A percentile compares a stretch with the other conserved stretches of the same genome.
Conservation (phyloP, 2,797 vertebrate species). For the Melanotaenia boesemani region DNA sequence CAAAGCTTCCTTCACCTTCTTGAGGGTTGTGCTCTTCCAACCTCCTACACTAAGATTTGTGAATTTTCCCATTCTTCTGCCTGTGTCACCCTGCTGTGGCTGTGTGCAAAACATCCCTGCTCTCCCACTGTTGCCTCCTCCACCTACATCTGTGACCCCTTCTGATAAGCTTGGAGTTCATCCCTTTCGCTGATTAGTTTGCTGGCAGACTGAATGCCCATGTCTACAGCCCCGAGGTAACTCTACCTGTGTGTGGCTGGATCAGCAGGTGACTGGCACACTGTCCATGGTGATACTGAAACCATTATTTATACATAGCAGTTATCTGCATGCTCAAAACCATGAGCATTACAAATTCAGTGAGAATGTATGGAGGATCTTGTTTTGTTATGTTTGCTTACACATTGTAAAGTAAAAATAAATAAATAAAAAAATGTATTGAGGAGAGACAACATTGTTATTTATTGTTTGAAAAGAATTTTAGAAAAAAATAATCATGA, state of each 20-base stretch:
- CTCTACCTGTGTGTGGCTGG: slow-evolving; percentile 75
- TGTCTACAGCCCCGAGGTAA: slow-evolving; percentile 70
- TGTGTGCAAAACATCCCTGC: slow-evolving; percentile 70
- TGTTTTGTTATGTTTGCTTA: no score
- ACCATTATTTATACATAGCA: slow-evolving; percentile 79
- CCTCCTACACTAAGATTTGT: slow-evolving; percentile 70
- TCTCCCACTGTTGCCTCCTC: slow-evolving; percentile 71
- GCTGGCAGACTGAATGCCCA: slow-evolving; percentile 79
- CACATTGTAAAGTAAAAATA: no score
- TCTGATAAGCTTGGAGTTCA: slow-evolving; percentile 79
- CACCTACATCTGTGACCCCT: slow-evolving; percentile 79
- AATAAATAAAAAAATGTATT: no score
- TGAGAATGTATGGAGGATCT: slow-evolving; percentile 15
- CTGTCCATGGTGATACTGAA: slow-evolving; percentile 73
- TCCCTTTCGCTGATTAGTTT: slow-evolving; percentile 83
- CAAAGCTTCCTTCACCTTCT: slow-evolving; percentile 74
- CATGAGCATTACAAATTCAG: slow-evolving; percentile 30
- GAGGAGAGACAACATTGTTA: slow-evolving; percentile 4
- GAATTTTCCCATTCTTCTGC: slow-evolving; percentile 69
- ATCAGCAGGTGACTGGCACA: slow-evolving; percentile 78
- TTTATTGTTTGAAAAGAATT: slow-evolving; percentile 43
- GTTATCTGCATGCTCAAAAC: slow-evolving; percentile 50
- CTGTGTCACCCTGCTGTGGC: slow-evolving; percentile 71
- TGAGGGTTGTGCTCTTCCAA: slow-evolving; percentile 72
- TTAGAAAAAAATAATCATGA: slow-evolving; percentile 19